Base-by-base conservation (phyloP, 2,113 vertebrate genomes). In the Alectura lathami region DNA sequence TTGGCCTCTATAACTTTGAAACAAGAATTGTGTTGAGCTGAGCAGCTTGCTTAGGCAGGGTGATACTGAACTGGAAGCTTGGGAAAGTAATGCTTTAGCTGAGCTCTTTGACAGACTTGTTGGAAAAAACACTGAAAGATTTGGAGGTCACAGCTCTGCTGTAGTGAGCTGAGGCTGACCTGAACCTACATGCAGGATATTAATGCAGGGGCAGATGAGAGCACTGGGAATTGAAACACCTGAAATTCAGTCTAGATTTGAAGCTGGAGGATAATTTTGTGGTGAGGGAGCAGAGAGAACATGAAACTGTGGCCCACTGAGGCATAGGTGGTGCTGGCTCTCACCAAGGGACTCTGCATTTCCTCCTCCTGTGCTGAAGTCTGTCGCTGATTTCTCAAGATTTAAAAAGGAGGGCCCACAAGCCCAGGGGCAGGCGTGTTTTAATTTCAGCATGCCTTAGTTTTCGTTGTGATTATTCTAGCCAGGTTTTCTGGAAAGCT, bases 1-100 rank as follows among this genome's bases (percentile, higher is more conserved):
- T 95, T 93, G 94, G 93, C 89, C 79, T 97, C 82, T 86, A 2
- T 73, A 80, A 85, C 89, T 94, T 74, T 91, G 93, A 88, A 96
- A 86, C 87, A 74, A 72, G 91, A 93, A 84, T 84, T 78, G 92
- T 22, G 70, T 91, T 72, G 92, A 86, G 69, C 77, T 78, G 91
- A 95, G 91, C 64, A 91, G 80, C 83, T 92, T 91, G 80, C 92
- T 92, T 60, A 67, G 82, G 66, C 78, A 73, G 7, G 15, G 86
- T 73, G 74, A 45, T 62, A 30, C 74, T 73, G 93, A 83, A 89
- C 22, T 91, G 87, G 82, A 90, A 89, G 89, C 84, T 86, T 57
- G 38, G 79, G 70, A 62, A 88, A 91, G 85, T 50, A 66, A 80
- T 69, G 47, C 42, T 11, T 73, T 57, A 83, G 78, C 67, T 0